Evolutionary conservation across 92 coral and sea anemone species (phyloP), one percentile per base, ranked within the genome.

Genomic region (Umimayanthus kanabou): DNA sequence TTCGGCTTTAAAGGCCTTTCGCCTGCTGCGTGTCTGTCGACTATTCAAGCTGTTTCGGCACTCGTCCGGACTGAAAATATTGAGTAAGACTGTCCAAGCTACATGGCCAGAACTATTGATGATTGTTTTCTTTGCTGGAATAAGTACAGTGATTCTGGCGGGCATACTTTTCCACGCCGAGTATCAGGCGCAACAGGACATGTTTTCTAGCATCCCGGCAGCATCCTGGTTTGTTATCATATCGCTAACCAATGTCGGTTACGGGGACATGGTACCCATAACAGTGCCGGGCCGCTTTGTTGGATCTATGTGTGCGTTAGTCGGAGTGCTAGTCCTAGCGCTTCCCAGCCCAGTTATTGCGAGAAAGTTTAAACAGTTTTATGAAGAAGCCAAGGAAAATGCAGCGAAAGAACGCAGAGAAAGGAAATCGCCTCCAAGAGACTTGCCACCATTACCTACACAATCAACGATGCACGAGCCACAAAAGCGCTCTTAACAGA

Each of bases 191-290:
- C 98, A 95, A 69, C 79, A 82, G 39, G 95, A 90, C 10, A 65
- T 91, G 18, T 95, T 97, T 70, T 87, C 96, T 39, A 93, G 95
- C 53, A 92, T 96, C 42, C 99, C 98, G 2, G 96, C 93, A 1
- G 89, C 99, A 0, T 94, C 97, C 15, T 97, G 99, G 99, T 97
- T 97, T 70, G 96, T 95, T 8, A 93, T 97, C 26, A 91, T 97
- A 2, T 92, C 99, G 33, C 82, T 97, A 1, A 95, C 99, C 26
- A 97, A 97, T 45, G 99, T 97, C 16, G 99, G 99, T 18, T 97
- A 97, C 78, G 99, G 99, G 9, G 99, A 97, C 66, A 93, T 92
- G 82, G 95, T 97, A n/a, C 99, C 99, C 5, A 76, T 85, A 23
- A 93, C 99, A 0, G 22, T 90, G 11, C 57, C 92, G 23, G 99